These are phyloP conservation scores for Oxytorus armatus DNA, from an alignment of 2,888 invertebrate species.

Conservation along the genomic window DNA sequence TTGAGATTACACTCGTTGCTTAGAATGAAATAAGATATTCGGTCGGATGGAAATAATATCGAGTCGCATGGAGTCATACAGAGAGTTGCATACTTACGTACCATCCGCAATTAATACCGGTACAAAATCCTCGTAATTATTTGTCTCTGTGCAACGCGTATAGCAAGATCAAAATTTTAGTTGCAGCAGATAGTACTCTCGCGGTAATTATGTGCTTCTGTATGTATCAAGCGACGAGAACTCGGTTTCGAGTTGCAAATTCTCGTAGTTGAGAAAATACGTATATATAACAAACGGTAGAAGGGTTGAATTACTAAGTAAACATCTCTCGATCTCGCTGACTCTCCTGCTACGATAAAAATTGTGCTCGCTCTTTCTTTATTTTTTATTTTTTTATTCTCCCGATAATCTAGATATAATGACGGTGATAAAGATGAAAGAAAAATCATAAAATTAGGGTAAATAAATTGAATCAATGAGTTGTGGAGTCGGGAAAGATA, in stretches of 20 bases:
- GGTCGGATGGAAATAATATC: conserved; percentile 56
- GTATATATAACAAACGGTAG: not conserved
- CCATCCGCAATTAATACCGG: too few relatives aligned
- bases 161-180: not conserved
- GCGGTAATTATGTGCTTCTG: conserved; percentile 49
- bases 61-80: conserved; percentile 14
- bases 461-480: too few relatives aligned
- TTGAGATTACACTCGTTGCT: conserved; percentile 25
- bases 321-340: conserved; percentile 20
- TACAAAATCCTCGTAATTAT: conserved; percentile 35
- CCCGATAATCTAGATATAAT: not conserved
- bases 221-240: conserved; percentile 11
- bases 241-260: conserved; percentile 36
- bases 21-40: conserved; percentile 41
- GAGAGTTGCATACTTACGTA: too few relatives aligned
- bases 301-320: conserved; percentile 17
- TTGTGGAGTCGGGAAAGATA: too few relatives aligned
- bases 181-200: conserved; percentile 2
- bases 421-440: not conserved
- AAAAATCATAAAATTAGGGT: too few relatives aligned
- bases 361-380: too few relatives aligned
- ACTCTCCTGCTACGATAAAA: not conserved
- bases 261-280: conserved; percentile 37
- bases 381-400: not conserved
- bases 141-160: not conserved